A percentile compares a stretch with the other conserved stretches of the same genome.
Evolutionary conservation across 2,113 vertebrate species (phyloP).

Genomic region (Scopus umbretta): DNA sequence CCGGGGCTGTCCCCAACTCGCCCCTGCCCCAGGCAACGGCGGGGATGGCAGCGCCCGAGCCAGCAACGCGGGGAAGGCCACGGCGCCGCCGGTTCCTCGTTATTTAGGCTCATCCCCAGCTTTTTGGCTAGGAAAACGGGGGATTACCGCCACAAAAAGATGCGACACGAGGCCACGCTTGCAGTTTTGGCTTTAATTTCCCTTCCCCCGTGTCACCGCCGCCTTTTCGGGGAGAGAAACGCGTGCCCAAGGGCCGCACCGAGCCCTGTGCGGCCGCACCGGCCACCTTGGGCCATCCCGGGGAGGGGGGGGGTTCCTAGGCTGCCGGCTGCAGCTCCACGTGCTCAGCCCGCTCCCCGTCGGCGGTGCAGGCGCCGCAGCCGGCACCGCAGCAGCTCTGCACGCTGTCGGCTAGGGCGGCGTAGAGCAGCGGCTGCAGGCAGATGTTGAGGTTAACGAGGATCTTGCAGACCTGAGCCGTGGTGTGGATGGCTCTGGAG

Average conservation of each 20-base stretch:
- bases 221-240: accelerated
- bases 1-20: background rate
- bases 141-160: too few relatives aligned
- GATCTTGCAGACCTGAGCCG: slow-evolving; percentile 73
- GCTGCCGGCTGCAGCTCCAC: background rate
- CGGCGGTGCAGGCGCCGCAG: accelerated
- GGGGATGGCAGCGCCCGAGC: background rate
- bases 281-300: accelerated
- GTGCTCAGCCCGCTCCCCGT: accelerated
- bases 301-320: background rate
- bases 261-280: background rate
- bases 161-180: accelerated
- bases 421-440: slow-evolving; percentile 81
- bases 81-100: accelerated
- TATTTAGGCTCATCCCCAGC: too few relatives aligned
- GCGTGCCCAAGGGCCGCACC: accelerated
- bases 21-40: accelerated
- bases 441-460: slow-evolving; percentile 81
- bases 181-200: background rate
- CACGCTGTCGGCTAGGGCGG: slow-evolving; percentile 73
- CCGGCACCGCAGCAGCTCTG: slow-evolving; percentile 34
- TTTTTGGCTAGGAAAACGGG: background rate
- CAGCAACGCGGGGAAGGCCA: accelerated
- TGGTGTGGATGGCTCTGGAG: background rate
- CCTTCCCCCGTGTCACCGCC: background rate